phyloP scores from a whole-genome alignment of 2,888 invertebrate genomes.

The Cephus runcator region DNA sequence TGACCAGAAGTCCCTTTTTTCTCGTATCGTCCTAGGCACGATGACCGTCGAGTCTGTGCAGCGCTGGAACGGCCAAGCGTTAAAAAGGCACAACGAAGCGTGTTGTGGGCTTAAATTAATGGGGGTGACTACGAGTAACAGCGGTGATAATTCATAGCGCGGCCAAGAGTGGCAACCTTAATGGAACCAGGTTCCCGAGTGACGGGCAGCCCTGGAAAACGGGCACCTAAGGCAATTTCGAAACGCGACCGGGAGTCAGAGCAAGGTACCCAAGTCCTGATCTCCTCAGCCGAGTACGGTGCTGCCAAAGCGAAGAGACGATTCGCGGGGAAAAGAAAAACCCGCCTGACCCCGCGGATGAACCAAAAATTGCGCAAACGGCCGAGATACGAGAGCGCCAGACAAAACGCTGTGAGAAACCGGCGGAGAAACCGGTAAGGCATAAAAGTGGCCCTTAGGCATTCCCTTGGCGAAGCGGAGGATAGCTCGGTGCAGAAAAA shows the following conservation, averaged over 20 bases:
- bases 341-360: no score
- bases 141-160: neutral
- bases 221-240: neutral
- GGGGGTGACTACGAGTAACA: neutral
- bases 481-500: neutral
- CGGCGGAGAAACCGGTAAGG: neutral
- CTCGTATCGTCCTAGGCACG: neutral
- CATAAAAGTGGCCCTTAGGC: neutral
- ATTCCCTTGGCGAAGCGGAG: neutral
- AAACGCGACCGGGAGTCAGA: neutral
- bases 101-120: neutral
- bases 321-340: neutral
- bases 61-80: neutral
- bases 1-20: neutral
- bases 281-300: neutral
- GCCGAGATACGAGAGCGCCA: neutral
- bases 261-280: neutral
- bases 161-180: neutral
- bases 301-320: neutral
- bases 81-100: neutral
- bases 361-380: neutral
- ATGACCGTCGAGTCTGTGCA: neutral
- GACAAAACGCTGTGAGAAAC: neutral
- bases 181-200: neutral
- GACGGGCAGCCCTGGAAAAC: neutral